Base-by-base conservation (phyloP, 2,113 vertebrate genomes). In the Willisornis vidua region DNA sequence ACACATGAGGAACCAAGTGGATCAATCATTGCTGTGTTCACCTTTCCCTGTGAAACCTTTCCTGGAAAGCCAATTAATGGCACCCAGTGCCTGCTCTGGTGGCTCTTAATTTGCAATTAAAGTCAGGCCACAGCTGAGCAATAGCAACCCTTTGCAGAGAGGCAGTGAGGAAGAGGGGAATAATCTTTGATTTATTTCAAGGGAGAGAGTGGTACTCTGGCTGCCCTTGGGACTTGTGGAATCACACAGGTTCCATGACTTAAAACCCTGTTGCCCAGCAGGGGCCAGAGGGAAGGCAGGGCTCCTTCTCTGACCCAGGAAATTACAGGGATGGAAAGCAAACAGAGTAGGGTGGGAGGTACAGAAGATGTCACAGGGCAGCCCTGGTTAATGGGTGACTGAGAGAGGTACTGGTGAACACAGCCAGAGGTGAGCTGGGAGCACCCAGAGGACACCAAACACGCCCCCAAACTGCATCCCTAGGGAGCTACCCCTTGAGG, bases 11-110 rank as follows among this genome's bases (percentile, higher is more conserved):
- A 73, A 66, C n/a, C 31, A 4, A 23, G 25, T 1, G 0, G 37
- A 72, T 35, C 9, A 16, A 33, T 66, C 0, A 0, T 82, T 14
- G 33, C 5, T 23, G 66, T 2, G 2, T 62, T n/a, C 62, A 76
- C 35, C 85, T 75, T 39, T 24, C 63, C 39, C 67, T 8, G 9
- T 37, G 78, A 76, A 93, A 83, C 41, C 87, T 63, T 67, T 37
- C 93, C 87, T 88, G 82, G 75, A 96, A 86, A 94, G 93, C 72
- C 85, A 93, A 81, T 94, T 88, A 94, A 63, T 57, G 1, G 75
- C 87, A 88, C 77, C 71, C 24, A 80, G 43, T 5, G 49, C 61
- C 80, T 0, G 0, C 65, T 87, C n/a, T 0, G 0, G 43, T 70
- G 45, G 66, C 90, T 88, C 55, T 86, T 80, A 75, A 72, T 85